phyloP scores from a whole-genome alignment of 1,140 invertebrate genomes.

The Drosophila bocki region DNA sequence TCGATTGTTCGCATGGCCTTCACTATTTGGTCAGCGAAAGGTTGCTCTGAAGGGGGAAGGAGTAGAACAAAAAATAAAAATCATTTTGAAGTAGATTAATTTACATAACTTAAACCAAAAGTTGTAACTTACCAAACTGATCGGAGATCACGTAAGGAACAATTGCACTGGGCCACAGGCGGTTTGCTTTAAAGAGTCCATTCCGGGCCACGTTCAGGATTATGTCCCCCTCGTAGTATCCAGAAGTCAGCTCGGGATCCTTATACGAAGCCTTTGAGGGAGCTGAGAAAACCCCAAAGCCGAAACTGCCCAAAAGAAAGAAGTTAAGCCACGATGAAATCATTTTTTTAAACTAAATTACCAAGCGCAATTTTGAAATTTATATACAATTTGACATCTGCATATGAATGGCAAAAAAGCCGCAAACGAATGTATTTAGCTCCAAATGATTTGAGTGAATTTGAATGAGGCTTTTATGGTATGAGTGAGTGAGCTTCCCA shows the following conservation, averaged over 20 bases:
- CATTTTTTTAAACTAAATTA: slow-evolving; percentile 45
- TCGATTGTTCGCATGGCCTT: slow-evolving; percentile 76
- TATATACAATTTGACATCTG: background rate
- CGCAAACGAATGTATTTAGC: too few species aligned
- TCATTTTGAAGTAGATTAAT: background rate
- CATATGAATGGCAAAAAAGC: too few species aligned
- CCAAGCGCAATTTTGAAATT: background rate
- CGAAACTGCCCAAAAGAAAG: slow-evolving; percentile 15
- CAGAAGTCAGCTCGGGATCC: background rate
- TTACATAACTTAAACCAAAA: background rate
- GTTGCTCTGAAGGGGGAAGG: background rate
- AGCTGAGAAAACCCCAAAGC: slow-evolving; percentile 2
- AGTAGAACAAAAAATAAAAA: background rate
- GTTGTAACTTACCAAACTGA: slow-evolving; percentile 54
- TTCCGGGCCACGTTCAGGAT: slow-evolving; percentile 33
- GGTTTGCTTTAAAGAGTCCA: background rate
- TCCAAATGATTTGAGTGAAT: too few species aligned
- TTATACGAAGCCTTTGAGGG: background rate
- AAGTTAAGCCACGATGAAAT: slow-evolving; percentile 9
- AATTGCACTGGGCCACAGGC: slow-evolving; percentile 71
- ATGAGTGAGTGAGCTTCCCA: too few species aligned
- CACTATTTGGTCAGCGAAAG: slow-evolving; percentile 39
- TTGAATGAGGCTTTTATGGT: too few species aligned
- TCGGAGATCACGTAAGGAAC: slow-evolving; percentile 76
- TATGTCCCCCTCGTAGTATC: slow-evolving; percentile 1